Base-by-base conservation (phyloP, 1,140 invertebrate species). In the Lineus longissimus region DNA sequence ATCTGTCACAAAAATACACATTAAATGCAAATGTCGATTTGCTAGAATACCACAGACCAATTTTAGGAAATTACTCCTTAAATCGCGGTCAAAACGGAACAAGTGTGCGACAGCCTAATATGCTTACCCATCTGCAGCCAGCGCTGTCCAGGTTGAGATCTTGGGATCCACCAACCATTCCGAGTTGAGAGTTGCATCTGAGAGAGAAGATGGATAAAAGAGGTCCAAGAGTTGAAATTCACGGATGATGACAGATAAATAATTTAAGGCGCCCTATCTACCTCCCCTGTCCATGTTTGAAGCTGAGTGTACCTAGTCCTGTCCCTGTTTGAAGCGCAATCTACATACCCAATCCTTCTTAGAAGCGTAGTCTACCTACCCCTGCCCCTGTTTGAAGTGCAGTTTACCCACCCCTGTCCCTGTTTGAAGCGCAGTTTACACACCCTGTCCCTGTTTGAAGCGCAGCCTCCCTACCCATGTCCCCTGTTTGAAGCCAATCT, bases 171-270 rank as follows among this genome's bases (percentile, higher is more conserved):
- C 76, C 75, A 13, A 78, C 77, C 76, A 76, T 78, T 13, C 77
- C 77, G 1, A 79, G 64, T 55, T 75, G 73, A 15, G 77, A 79
- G 60, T 73, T 78, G 64, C 77, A 79, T 41, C 77, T 79, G 71
- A n/a, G 71, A 55, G 19, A 29, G 7, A 58, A 27, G 31, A 33
- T 11, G n/a, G 15, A 17, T 13, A 17, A 7, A 19, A 2, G 7
- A 15, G 25, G 7, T 51, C 31, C 19, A 19, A 40, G 6, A 36
- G 51, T 59, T 30, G 17, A 59, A 33, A 56, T 55, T 30, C 13
- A 40, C 17, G 17, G 15, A 30, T n/a, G 33, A 47, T 36, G 13
- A 2, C 22, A 25, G 30, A 27, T 13, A 40, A 13, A 29, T 15
- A n/a, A 15, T 13, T 9, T 4, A 40, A 22, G 30, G 7, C 17